Evolutionary conservation across 53 echinoderm and acorn worm genomes (phyloP).

Genomic region (Stichopus horrens): DNA sequence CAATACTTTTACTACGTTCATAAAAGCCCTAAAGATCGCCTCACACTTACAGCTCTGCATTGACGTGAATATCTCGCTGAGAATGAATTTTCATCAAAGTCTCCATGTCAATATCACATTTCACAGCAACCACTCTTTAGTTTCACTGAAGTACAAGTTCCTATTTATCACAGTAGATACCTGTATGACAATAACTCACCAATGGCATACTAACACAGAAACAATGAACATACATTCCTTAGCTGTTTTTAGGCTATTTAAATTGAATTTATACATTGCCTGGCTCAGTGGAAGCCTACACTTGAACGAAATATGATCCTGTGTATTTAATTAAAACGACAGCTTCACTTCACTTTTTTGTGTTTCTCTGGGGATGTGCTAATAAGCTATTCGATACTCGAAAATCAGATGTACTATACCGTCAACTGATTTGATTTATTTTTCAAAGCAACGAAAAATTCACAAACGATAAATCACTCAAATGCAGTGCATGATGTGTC

Average conservation of each 20-base stretch:
- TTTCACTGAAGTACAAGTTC: not conserved
- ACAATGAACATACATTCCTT: not conserved
- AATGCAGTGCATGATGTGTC: not conserved
- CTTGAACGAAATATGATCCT: not conserved
- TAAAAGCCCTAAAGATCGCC: not conserved
- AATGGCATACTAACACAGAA: not conserved
- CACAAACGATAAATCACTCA: not conserved
- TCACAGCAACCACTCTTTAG: not conserved
- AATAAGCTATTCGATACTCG: not conserved
- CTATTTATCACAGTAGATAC: not conserved
- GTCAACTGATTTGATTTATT: not conserved
- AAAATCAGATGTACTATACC: not conserved
- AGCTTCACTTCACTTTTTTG: not conserved
- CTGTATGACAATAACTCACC: too few relatives aligned
- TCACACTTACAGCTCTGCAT: not conserved
- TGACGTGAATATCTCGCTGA: not conserved
- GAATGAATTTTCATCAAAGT: constrained; percentile 20
- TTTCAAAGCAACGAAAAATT: not conserved
- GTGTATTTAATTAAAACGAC: not conserved
- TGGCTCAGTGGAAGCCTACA: not conserved
- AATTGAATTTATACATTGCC: not conserved
- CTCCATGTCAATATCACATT: not conserved
- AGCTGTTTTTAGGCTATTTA: not conserved
- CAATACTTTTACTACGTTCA: not conserved
- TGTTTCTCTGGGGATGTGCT: not conserved